Percentiles rank a stretch among this genome's conserved stretches.
Evolutionary conservation across 2,113 vertebrate species (phyloP).

Genomic region (Garra rufa): DNA sequence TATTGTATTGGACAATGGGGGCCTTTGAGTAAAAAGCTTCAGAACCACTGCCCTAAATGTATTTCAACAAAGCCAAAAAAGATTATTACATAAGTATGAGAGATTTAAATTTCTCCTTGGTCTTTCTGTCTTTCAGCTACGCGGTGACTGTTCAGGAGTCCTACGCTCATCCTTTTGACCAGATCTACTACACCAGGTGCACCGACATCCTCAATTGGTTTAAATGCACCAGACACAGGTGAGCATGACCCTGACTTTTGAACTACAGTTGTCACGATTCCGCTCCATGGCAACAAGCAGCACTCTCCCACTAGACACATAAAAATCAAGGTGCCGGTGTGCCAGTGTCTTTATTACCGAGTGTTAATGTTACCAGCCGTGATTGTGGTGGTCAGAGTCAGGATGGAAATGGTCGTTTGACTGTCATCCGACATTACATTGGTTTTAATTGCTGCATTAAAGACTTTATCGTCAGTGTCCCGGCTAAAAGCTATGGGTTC

Average conservation of each 20-base stretch:
- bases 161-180: conserved; percentile 95
- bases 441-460: conserved; percentile 67
- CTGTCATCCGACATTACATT: conserved; percentile 58
- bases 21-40: background rate
- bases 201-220: conserved; percentile 99
- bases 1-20: background rate
- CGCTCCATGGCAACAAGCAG: background rate
- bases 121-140: conserved; percentile 78
- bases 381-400: conserved; percentile 52
- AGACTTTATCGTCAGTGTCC: conserved; percentile 58
- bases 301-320: conserved; percentile 1
- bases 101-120: background rate
- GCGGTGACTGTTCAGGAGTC: conserved; percentile 98
- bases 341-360: conserved; percentile 43
- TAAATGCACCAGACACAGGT: conserved; percentile 98
- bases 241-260: conserved; percentile 52
- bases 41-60: background rate
- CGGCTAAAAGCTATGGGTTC: conserved; percentile 53
- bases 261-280: background rate
- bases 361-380: conserved; percentile 45
- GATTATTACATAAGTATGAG: background rate
- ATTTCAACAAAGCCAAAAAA: too few species aligned
- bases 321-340: conserved; percentile 43
- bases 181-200: conserved; percentile 98
- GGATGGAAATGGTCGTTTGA: conserved; percentile 53